phyloP scores from a whole-genome alignment of 2,113 vertebrate species.

The mouse (Mus musculus) region DNA sequence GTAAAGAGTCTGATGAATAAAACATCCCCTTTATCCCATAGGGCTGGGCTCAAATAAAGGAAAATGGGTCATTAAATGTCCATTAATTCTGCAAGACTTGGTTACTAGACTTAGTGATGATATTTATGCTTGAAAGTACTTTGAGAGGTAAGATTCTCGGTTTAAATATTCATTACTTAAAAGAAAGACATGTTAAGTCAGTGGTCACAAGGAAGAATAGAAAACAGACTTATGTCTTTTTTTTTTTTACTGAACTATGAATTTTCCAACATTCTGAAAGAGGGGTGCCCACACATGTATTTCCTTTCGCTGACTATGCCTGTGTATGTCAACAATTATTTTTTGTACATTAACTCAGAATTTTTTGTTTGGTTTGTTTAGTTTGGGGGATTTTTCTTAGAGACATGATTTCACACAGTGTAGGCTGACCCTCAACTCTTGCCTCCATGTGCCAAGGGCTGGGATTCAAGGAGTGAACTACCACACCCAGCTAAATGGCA shows the following conservation, averaged over 20 bases:
- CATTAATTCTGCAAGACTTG: slow-evolving; percentile 44
- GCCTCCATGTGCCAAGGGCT: background rate
- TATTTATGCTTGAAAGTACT: slow-evolving; percentile 35
- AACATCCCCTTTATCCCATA: slow-evolving; percentile 63
- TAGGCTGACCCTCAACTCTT: background rate
- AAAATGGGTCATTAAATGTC: slow-evolving; percentile 70
- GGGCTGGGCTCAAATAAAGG: slow-evolving; percentile 67
- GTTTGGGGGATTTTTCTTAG: too few species aligned
- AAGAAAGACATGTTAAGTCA: slow-evolving; percentile 50
- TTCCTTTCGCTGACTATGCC: background rate
- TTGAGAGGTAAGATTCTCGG: slow-evolving; percentile 42
- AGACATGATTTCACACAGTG: background rate
- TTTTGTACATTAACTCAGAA: background rate
- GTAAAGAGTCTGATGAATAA: slow-evolving; percentile 68
- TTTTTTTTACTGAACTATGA: background rate
- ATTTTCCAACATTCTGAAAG: slow-evolving; percentile 28
- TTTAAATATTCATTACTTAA: slow-evolving; percentile 61
- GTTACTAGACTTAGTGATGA: background rate
- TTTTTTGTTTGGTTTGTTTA: background rate
- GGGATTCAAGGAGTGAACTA: background rate
- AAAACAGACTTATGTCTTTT: background rate
- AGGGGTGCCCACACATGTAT: background rate
- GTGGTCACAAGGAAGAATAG: background rate
- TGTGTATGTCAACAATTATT: background rate
- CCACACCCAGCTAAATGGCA: background rate